phyloP scores from a whole-genome alignment of 2,113 vertebrate species.

The Gasterosteus aculeatus region DNA sequence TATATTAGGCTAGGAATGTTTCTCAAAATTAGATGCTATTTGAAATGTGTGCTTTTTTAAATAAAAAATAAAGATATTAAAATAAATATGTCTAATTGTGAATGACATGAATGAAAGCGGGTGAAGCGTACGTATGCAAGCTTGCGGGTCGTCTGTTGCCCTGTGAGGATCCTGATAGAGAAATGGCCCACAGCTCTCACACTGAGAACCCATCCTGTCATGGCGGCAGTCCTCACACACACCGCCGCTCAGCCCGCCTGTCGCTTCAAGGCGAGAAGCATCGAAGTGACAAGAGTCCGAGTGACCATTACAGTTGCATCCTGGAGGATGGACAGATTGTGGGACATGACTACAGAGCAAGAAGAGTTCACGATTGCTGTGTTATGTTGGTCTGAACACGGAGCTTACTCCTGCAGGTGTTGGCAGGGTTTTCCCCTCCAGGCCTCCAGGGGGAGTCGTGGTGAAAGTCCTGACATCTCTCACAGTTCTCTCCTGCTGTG shows the following conservation, averaged over 20 bases:
- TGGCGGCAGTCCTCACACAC: conserved; percentile 87
- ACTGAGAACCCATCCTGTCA: conserved; percentile 85
- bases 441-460: conserved; percentile 89
- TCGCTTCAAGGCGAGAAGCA: conserved; percentile 66
- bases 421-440: conserved; percentile 72
- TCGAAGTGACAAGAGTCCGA: conserved; percentile 88
- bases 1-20: not conserved
- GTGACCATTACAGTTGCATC: conserved; percentile 87
- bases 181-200: conserved; percentile 81
- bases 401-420: conserved; percentile 83
- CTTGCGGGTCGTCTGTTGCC: conserved; percentile 71
- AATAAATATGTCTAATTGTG: not conserved
- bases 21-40: not conserved
- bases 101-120: not conserved
- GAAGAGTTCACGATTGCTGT: too few species aligned
- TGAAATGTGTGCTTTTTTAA: not conserved
- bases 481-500: conserved; percentile 86
- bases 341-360: not conserved
- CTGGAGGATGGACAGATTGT: conserved; percentile 61
- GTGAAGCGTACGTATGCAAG: conserved; percentile 82
- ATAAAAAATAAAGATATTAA: not conserved
- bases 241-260: conserved; percentile 78
- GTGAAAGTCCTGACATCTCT: conserved; percentile 88
- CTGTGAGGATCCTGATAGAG: conserved; percentile 83
- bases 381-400: not conserved